Conservation (phyloP, 2,888 invertebrate genomes). For the Sinotaia quadrata region DNA sequence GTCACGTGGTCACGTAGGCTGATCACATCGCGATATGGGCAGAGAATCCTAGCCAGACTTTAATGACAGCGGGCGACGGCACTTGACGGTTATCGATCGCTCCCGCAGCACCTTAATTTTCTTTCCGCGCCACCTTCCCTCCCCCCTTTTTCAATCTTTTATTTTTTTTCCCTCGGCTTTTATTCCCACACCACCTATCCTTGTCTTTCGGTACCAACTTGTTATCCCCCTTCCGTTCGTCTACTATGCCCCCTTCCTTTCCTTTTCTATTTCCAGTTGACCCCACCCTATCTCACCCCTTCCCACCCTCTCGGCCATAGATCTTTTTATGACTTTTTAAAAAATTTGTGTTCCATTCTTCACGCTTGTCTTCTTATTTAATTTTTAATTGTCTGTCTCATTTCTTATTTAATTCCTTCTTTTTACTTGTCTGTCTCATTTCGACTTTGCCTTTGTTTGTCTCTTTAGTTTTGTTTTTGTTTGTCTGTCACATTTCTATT, state of each 20-base stretch:
- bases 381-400: background rate
- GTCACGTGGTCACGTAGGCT: no score
- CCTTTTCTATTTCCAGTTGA: background rate
- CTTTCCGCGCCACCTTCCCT: background rate
- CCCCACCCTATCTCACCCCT: background rate
- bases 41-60: background rate
- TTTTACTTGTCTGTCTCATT: background rate
- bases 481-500: no score
- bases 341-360: background rate
- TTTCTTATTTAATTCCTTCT: background rate
- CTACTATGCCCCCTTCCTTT: background rate
- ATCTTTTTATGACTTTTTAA: no score
- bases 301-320: background rate
- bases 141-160: background rate
- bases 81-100: background rate
- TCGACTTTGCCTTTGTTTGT: background rate
- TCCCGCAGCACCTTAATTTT: background rate
- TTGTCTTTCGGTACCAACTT: background rate
- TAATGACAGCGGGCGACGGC: background rate
- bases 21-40: no score
- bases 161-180: background rate
- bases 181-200: background rate
- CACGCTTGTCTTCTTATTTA: background rate
- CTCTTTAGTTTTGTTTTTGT: background rate
- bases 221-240: background rate